Base-by-base conservation (phyloP, 2,797 vertebrate genomes). In the Carapus acus region DNA sequence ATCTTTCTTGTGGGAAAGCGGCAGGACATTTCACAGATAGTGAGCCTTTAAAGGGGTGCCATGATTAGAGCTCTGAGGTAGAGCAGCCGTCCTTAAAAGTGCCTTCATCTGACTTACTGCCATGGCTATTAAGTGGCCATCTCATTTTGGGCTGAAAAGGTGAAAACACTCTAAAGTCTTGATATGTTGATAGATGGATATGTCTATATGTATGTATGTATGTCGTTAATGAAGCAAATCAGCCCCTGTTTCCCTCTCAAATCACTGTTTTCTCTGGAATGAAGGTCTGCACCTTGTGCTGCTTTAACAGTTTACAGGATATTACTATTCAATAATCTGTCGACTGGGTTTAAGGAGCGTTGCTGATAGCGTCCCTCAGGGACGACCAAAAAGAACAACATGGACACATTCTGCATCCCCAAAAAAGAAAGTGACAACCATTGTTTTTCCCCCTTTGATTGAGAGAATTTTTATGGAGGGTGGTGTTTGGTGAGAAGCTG, bases 1-100 rank as follows among this genome's bases (percentile, higher is more conserved):
- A 73, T 78, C 67, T 75, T 67, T 65, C 77, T 74, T 75, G 54
- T 55, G 76, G 72, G 73, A 72, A 80, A 79, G 43, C 72, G 80
- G 74, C 73, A 71, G 71, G 79, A 69, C 74, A 74, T 78, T 74
- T 42, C 67, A 79, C 65, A 71, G 65, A 78, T 52, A 57, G 69
- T 69, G 65, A 74, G 56, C 49, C 68, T 81, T 77, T 68, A 68
- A 80, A 76, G 55, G 52, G 61, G 37, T 72, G 67, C 63, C 63
- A 43, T 58, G 56, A 65, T 59, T 69, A 11, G 27, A 38, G 29
- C 58, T 60, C 50, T n/a, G 59, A 67, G 67, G 57, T 61, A 68
- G 57, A 54, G 58, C 49, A 55, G 46, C 37, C 31, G 33, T 51
- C 64, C 40, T 63, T 67, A 71, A 73, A 73, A 65, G 64, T 36